Percentiles rank a stretch among this genome's conserved stretches.
Evolutionary conservation across 1,140 invertebrate genomes (phyloP).

Genomic region (Drosophila albomicans): DNA sequence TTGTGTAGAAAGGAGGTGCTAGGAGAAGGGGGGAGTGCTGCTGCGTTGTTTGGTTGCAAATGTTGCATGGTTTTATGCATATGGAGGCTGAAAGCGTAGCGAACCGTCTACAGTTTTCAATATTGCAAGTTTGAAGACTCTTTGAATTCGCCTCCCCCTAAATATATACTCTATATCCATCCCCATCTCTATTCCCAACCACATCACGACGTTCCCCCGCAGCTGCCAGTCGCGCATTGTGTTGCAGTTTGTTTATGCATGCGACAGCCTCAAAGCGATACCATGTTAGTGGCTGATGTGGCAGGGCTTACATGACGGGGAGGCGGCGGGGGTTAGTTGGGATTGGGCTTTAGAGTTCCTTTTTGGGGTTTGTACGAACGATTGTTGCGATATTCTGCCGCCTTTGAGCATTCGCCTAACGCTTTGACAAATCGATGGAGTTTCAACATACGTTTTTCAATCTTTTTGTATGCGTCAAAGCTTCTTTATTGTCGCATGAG

Average conservation of each 20-base stretch:
- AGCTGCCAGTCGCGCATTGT: slow-evolving; percentile 56
- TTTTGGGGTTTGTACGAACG: neutral
- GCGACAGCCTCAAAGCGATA: slow-evolving; percentile 69
- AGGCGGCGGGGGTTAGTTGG: neutral
- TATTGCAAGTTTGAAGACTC: slow-evolving; percentile 73
- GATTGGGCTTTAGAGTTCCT: neutral
- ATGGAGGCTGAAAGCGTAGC: slow-evolving; percentile 19
- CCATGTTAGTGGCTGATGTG: slow-evolving; percentile 38
- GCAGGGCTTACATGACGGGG: slow-evolving; percentile 6
- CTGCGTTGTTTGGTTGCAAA: slow-evolving; percentile 24
- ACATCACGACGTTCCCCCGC: neutral
- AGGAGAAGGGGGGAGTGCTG: no score
- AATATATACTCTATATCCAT: neutral
- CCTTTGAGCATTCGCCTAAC: slow-evolving; percentile 9
- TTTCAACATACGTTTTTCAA: neutral
- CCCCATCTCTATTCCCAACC: neutral
- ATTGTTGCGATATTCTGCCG: neutral
- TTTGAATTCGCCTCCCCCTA: slow-evolving; percentile 5
- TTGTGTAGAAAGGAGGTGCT: neutral
- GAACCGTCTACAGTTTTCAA: slow-evolving; percentile 67
- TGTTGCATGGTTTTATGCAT: slow-evolving; percentile 32
- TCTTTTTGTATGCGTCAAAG: neutral
- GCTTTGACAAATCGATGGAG: slow-evolving; percentile 41
- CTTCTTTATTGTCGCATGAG: no score
- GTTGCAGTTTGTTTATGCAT: slow-evolving; percentile 82